These are phyloP conservation scores for Pogonocichla stellata DNA, from an alignment of 2,113 vertebrate species.

Conservation along the genomic window DNA sequence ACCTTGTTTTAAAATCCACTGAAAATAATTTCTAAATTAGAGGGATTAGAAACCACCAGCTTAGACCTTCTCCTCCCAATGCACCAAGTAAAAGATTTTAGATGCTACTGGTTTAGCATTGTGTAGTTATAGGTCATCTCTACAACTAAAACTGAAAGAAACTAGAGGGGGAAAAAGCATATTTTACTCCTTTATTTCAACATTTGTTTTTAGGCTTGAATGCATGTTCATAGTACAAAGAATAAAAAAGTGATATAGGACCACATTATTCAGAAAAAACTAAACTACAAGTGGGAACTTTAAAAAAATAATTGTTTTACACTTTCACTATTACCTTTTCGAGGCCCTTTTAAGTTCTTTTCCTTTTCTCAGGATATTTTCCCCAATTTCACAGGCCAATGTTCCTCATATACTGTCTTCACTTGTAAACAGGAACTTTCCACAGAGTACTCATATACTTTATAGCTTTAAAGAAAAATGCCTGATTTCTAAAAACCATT, in stretches of 20 bases:
- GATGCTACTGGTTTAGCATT: not conserved
- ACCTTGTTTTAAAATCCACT: not conserved
- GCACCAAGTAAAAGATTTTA: not conserved
- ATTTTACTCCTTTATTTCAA: not conserved
- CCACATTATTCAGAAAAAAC: not conserved
- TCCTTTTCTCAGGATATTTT: not conserved
- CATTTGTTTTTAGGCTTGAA: not conserved
- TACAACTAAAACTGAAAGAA: not conserved
- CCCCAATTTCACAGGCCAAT: not conserved
- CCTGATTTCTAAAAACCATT: not conserved
- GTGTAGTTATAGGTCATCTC: not conserved
- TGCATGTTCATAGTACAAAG: not conserved
- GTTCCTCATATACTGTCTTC: not conserved
- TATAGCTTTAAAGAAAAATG: not conserved
- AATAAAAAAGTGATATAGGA: not conserved
- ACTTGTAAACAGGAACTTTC: not conserved
- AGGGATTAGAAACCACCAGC: not conserved
- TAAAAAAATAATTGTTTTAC: not conserved
- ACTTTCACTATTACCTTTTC: not conserved
- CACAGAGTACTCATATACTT: not conserved
- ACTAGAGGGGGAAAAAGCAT: accelerated
- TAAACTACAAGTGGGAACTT: not conserved
- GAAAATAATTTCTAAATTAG: not conserved
- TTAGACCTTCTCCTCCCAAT: not conserved
- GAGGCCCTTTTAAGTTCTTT: not conserved